These are phyloP conservation scores for Nothoprocta pentlandii DNA, from an alignment of 2,113 vertebrate genomes.

Conservation along the genomic window DNA sequence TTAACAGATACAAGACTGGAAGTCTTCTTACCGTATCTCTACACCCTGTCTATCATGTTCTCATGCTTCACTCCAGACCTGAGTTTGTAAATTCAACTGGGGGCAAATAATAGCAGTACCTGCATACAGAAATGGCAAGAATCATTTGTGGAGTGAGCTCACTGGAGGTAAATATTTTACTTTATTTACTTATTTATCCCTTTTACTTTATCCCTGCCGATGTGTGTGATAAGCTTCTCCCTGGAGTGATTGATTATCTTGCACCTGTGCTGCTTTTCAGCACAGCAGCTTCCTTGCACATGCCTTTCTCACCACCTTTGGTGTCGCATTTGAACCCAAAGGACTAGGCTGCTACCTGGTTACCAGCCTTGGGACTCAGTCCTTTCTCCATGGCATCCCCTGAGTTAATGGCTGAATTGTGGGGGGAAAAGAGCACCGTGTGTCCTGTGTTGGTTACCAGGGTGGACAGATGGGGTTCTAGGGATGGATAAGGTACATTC, in stretches of 20 bases:
- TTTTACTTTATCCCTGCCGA: background rate
- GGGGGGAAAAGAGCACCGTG: background rate
- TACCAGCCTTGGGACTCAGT: background rate
- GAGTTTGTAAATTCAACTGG: background rate
- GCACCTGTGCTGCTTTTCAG: background rate
- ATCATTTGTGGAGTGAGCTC: background rate
- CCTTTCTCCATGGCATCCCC: background rate
- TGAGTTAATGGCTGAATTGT: background rate
- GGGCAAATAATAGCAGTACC: background rate
- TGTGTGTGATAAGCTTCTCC: background rate
- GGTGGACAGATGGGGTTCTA: rapidly evolving
- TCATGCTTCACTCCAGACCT: background rate
- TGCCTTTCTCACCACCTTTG: conserved; percentile 10
- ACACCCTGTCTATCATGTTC: background rate
- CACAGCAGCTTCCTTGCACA: background rate
- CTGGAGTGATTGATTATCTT: background rate
- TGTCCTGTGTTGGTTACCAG: background rate
- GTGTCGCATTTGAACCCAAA: background rate
- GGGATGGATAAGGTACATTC: background rate
- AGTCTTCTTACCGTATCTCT: background rate
- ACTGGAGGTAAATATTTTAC: background rate
- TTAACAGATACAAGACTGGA: background rate
- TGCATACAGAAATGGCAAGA: background rate
- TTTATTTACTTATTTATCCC: background rate
- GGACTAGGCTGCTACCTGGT: background rate